Percentiles rank a stretch among this genome's conserved stretches.
These are phyloP conservation scores for Cecropterus lyciades DNA, from an alignment of 1,140 invertebrate species.

Conservation along the genomic window DNA sequence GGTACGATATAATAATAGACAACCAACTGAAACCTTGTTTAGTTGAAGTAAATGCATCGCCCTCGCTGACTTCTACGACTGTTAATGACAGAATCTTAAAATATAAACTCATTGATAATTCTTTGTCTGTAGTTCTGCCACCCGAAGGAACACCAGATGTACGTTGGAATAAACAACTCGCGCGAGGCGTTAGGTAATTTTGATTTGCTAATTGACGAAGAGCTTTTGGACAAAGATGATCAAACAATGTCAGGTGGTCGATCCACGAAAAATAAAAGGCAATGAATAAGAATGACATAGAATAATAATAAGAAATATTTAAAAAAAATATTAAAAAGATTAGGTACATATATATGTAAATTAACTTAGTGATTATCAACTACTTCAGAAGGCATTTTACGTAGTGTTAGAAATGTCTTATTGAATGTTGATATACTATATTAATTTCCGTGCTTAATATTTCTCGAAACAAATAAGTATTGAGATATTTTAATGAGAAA, in stretches of 20 bases:
- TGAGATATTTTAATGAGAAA: no score
- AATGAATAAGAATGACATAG: no score
- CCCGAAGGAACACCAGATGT: conserved; percentile 95
- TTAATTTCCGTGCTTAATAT: no score
- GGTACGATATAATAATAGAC: conserved; percentile 96
- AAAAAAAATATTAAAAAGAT: no score
- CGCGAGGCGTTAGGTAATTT: conserved; percentile 94
- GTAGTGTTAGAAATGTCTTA: no score
- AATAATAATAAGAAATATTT: no score
- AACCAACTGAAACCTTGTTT: conserved; percentile 94
- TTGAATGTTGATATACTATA: no score
- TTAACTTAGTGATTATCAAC: no score
- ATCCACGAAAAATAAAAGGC: conserved; percentile 16
- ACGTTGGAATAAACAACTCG: conserved; percentile 95
- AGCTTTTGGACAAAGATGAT: conserved; percentile 71
- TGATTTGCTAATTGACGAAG: conserved; percentile 94
- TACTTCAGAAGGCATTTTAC: no score
- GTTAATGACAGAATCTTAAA: conserved; percentile 98
- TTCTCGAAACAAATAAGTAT: no score
- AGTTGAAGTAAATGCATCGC: conserved; percentile 97
- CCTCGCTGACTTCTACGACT: conserved; percentile 96
- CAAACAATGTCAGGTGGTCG: conserved; percentile 9
- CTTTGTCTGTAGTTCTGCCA: conserved; percentile 95
- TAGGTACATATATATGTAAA: no score
- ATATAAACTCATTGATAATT: conserved; percentile 97